Evolutionary conservation across 1,140 invertebrate genomes (phyloP), one percentile per base, ranked within the genome.

Genomic region (Babylonia areolata): DNA sequence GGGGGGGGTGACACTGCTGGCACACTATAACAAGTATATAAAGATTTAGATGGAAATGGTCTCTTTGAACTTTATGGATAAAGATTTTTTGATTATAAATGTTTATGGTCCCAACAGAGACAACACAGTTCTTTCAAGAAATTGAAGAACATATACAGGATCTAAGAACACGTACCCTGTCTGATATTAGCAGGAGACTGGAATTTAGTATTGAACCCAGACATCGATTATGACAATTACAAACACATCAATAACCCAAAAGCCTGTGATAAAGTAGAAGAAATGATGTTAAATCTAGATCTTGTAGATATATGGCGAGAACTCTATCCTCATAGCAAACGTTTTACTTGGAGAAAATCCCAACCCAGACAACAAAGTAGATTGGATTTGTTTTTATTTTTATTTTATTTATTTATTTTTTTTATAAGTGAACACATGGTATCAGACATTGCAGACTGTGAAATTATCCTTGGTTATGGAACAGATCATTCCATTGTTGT

Each of bases 221-320:
- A 71, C 85, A 87, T 46, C 33, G 46, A 85, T 23, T 54, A n/a
- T 35, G 77, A 81, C 82, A 87, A 64, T 80, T 85, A n/a, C n/a
- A n/a, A n/a, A n/a, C n/a, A n/a, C n/a, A n/a, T n/a, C n/a, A n/a
- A n/a, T n/a, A n/a, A n/a, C 73, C 85, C 83, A 71, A 85, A 75
- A 46, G 71, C 81, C 23, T 79, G 80, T 46, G 35, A 86, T 28
- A 71, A 64, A 39, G 71, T 88, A 31, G 75, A 87, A n/a, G 69
- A 73, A n/a, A 73, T 73, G 69, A 15, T n/a, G n/a, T n/a, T n/a
- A n/a, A n/a, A n/a, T n/a, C n/a, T n/a, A n/a, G n/a, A n/a, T n/a
- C n/a, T n/a, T n/a, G n/a, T n/a, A n/a, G n/a, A n/a, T n/a, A n/a
- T n/a, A n/a, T n/a, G n/a, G n/a, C n/a, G n/a, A n/a, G n/a, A n/a